Conservation (phyloP, 2,888 invertebrate species). For the Ametastegia equiseti region DNA sequence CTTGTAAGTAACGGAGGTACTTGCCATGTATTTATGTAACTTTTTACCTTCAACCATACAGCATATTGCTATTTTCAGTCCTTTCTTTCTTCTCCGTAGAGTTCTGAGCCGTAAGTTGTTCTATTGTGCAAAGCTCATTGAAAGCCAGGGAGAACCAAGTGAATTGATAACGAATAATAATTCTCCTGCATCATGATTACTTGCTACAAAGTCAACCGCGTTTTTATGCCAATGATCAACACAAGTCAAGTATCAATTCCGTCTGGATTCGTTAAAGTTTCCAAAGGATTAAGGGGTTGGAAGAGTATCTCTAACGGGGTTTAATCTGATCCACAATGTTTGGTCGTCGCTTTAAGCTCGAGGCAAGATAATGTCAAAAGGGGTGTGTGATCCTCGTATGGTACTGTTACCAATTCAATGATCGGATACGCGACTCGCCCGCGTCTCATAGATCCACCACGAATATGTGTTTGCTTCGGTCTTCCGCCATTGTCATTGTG, state of each 20-base stretch:
- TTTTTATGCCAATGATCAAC: neutral
- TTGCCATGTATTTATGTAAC: too few relatives aligned
- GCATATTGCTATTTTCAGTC: neutral
- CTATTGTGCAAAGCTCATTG: neutral
- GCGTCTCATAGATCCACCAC: neutral
- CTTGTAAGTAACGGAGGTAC: too few relatives aligned
- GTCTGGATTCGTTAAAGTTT: neutral
- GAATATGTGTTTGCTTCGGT: neutral
- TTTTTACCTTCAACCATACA: too few relatives aligned
- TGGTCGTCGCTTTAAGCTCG: neutral
- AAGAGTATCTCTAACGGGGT: neutral
- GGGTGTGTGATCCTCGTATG: neutral
- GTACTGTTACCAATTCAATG: neutral
- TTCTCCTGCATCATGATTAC: too few relatives aligned
- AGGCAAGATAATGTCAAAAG: slow-evolving; percentile 5
- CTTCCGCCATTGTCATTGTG: neutral
- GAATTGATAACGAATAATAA: too few relatives aligned
- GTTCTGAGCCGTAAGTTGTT: neutral
- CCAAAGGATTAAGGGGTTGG: neutral
- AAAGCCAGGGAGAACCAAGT: neutral
- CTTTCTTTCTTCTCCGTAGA: neutral
- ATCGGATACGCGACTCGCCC: neutral
- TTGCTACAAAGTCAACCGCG: neutral
- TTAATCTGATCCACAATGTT: neutral
- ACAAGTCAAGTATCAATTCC: neutral